Conservation (phyloP, 2,113 vertebrate species). For the Triplophysa siluroides region DNA sequence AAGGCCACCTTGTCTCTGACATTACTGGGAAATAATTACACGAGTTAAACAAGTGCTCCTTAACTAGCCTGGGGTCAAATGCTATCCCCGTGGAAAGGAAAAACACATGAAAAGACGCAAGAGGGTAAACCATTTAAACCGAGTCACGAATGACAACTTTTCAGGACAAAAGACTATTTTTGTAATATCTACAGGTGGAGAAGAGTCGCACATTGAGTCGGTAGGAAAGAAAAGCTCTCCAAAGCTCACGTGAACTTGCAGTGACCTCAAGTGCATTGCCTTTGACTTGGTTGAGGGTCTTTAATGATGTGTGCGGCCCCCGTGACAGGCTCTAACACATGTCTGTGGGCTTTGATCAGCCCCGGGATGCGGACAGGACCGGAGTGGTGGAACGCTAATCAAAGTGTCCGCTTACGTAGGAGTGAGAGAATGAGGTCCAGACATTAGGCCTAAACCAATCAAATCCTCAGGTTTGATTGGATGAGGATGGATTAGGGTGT, state of each 20-base stretch:
- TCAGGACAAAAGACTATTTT: neutral
- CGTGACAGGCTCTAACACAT: slow-evolving; percentile 51
- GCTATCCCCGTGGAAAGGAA: slow-evolving; percentile 42
- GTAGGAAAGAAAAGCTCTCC: slow-evolving; percentile 23
- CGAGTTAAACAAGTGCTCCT: slow-evolving; percentile 47
- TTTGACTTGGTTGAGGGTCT: slow-evolving; percentile 29
- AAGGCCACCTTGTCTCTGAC: slow-evolving; percentile 31
- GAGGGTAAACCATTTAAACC: slow-evolving; percentile 24
- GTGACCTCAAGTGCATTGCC: slow-evolving; percentile 47
- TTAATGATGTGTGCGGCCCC: slow-evolving; percentile 55
- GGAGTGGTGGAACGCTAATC: slow-evolving; percentile 42
- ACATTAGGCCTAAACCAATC: slow-evolving; percentile 21
- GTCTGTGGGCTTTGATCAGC: slow-evolving; percentile 62
- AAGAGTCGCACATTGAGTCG: neutral
- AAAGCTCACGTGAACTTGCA: slow-evolving; percentile 48
- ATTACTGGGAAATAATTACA: slow-evolving; percentile 43
- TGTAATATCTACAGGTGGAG: neutral
- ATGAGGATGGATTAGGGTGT: neutral
- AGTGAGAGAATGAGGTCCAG: slow-evolving; percentile 43
- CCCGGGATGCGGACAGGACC: slow-evolving; percentile 13
- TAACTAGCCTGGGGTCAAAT: slow-evolving; percentile 45
- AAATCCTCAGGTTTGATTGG: neutral
- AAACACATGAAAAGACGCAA: slow-evolving; percentile 31
- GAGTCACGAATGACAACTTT: slow-evolving; percentile 24
- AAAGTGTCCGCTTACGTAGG: slow-evolving; percentile 38